phyloP scores from a whole-genome alignment of 2,113 vertebrate genomes.

The Cyphomyrus plagiostoma region DNA sequence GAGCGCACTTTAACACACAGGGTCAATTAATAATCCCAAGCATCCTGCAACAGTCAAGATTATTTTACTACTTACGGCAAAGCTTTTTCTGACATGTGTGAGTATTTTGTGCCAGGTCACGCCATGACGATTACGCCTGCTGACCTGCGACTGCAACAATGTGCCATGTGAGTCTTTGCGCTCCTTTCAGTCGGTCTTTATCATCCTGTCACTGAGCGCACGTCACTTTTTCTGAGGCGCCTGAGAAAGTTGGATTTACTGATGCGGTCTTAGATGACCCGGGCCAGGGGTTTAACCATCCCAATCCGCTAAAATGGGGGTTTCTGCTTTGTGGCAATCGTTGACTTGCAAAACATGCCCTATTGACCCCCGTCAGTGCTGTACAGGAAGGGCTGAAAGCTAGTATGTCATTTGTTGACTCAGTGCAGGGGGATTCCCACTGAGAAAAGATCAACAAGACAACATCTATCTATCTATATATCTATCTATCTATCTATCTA shows the following conservation, averaged over 20 bases:
- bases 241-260: conserved; percentile 39
- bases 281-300: conserved; percentile 37
- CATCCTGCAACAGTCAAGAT: neutral
- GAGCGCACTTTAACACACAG: neutral
- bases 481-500: neutral
- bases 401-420: conserved; percentile 3
- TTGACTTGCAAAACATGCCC: conserved; percentile 43
- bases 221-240: conserved; percentile 32
- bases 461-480: neutral
- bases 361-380: conserved; percentile 15
- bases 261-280: conserved; percentile 41
- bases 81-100: conserved; percentile 23
- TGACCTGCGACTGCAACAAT: conserved; percentile 30
- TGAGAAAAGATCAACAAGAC: neutral
- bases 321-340: conserved; percentile 35
- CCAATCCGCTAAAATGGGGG: conserved; percentile 20
- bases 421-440: neutral
- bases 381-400: conserved; percentile 15
- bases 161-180: conserved; percentile 46
- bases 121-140: conserved; percentile 38
- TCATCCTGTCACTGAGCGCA: conserved; percentile 31
- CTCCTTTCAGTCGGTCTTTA: conserved; percentile 52
- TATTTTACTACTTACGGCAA: neutral
- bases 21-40: neutral
- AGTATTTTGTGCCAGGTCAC: conserved; percentile 30